phyloP scores from a whole-genome alignment of 2,888 invertebrate genomes.

The Thymelicus lineola region DNA sequence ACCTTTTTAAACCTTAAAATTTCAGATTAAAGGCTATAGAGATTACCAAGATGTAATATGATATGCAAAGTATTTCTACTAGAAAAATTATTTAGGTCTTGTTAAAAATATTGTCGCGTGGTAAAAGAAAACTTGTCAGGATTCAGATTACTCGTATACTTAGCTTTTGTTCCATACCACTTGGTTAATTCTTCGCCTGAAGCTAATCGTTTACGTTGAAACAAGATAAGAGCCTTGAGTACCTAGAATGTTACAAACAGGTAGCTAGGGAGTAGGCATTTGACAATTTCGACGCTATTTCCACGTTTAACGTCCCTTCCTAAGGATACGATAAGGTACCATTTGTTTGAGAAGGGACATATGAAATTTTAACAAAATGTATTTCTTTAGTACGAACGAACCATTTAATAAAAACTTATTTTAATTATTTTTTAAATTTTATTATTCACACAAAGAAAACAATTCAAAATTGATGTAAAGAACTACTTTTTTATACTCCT shows the following conservation, averaged over 20 bases:
- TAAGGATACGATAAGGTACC: conserved; percentile 6
- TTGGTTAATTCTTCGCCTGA: background rate
- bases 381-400: background rate
- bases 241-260: conserved; percentile 4
- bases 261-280: conserved; percentile 10
- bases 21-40: no score
- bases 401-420: background rate
- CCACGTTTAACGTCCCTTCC: conserved; percentile 20
- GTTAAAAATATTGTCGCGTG: background rate
- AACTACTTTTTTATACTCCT: background rate
- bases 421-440: no score
- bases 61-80: no score
- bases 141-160: no score
- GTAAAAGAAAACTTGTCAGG: no score
- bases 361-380: background rate
- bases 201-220: background rate
- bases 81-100: background rate
- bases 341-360: conserved; percentile 19
- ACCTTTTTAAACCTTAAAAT: no score
- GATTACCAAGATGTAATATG: no score
- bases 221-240: background rate
- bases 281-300: conserved; percentile 21
- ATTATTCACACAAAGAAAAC: no score
- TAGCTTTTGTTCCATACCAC: background rate
- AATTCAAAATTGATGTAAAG: no score